Evolutionary conservation across 2,113 vertebrate genomes (phyloP), one percentile per base, ranked within the genome.

Genomic region (Scolopax mira): DNA sequence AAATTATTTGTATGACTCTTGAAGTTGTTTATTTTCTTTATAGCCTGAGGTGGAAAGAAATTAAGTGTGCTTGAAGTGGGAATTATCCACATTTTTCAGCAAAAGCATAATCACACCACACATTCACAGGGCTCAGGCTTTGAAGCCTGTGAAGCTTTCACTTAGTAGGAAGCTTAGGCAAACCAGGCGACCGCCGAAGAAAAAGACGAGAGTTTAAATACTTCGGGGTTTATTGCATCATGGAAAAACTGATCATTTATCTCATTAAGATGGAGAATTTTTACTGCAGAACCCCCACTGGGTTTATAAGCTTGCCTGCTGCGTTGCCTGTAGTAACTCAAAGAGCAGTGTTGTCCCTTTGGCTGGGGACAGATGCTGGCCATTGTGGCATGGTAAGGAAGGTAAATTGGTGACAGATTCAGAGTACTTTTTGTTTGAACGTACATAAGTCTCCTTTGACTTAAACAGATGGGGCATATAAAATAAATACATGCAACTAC

Each of bases 21-120:
- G 73, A 96, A 96, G 96, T 62, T 95, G 86, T 95, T 96, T 97
- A 95, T 96, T 97, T 97, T 96, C 85, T 70, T 95, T 84, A 88
- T 86, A 90, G 92, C 96, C 90, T 94, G 67, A 92, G 88, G 88
- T 94, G 82, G 83, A 97, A 96, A 92, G 88, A 89, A 94, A 97
- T 93, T 89, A 92, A 92, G 78, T 90, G 81, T 67, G 60, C 93
- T 96, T 96, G 93, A 95, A 94, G 84, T 96, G 92, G 82, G 90
- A 96, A 95, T 95, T 92, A 92, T 48, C 44, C 82, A 83, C 88
- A 97, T 87, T 85, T 94, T 93, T 94, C 71, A 82, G 81, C 90
- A 94, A 90, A 94, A 82, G 22, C 65, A 75, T 92, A 85, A 94
- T 94, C 79, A 67, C 41, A 58, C 60, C 1, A 0, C 73, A 60